Conservation (phyloP, 2,888 invertebrate species). For the Endotricha flammealis region DNA sequence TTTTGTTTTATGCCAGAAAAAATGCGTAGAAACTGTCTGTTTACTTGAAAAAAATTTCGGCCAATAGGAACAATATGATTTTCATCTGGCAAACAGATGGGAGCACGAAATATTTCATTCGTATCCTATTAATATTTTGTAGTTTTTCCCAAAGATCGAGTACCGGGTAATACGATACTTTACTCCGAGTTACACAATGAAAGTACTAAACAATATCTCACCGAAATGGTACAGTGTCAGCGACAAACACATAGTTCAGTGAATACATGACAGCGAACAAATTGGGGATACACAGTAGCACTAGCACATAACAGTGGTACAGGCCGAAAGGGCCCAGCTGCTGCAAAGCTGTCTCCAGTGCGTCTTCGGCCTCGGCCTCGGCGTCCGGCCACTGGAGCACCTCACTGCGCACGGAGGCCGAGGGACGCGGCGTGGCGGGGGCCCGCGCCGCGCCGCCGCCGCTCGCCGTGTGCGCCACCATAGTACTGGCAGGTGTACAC, state of each 20-base stretch:
- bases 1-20: too few relatives aligned
- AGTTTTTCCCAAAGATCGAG: too few relatives aligned
- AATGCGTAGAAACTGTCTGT: too few relatives aligned
- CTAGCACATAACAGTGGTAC: conserved; percentile 55
- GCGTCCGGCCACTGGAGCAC: conserved; percentile 12
- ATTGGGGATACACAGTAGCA: conserved; percentile 66
- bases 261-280: conserved; percentile 73
- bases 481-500: conserved; percentile 14
- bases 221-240: conserved; percentile 76
- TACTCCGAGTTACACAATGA: too few relatives aligned
- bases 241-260: conserved; percentile 77
- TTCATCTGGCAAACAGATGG: too few relatives aligned
- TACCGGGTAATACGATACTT: too few relatives aligned
- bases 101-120: too few relatives aligned
- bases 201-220: too few relatives aligned
- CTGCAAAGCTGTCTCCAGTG: conserved; percentile 51
- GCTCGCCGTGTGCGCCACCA: conserved; percentile 12
- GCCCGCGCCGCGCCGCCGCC: conserved; percentile 8
- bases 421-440: not conserved
- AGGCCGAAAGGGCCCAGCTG: conserved; percentile 61
- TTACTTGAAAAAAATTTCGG: too few relatives aligned
- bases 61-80: too few relatives aligned
- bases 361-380: conserved; percentile 23
- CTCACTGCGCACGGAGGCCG: not conserved
- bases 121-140: too few relatives aligned